Evolutionary conservation across 2,888 invertebrate genomes (phyloP), one percentile per base, ranked within the genome.

Genomic region (Entomobrya multifasciata): DNA sequence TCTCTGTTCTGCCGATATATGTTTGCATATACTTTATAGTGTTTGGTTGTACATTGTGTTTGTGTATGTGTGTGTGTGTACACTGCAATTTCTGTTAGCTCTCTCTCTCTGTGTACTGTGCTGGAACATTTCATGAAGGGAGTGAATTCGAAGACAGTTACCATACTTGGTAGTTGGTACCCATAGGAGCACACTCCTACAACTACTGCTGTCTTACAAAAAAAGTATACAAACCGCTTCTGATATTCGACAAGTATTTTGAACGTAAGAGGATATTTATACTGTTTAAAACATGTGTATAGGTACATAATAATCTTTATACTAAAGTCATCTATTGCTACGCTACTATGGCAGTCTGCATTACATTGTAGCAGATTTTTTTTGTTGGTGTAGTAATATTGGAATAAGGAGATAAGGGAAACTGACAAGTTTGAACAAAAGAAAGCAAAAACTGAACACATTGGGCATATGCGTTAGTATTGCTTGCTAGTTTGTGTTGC

Each of bases 11-110:
- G 36, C 8, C 4, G 4, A 36, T 36, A 36, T 36, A 36, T 36
- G 8, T 36, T 6, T 36, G 8, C 8, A 36, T 4, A 8, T 36
- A 36, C 36, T 6, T 36, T 36, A 36, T 36, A 36, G 4, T 6
- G 36, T 6, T 36, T 6, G 36, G 36, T 36, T 36, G 36, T 36
- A 36, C 36, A 8, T 8, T 36, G 4, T 36, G 36, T 36, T 4
- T 57, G 30, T n/a, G 15, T 60, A 25, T 60, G 20, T 60, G 17
- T 27, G 6, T 67, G 67, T 67, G 67, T 67, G 22, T 44, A 67
- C 67, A 67, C 2, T 44, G 67, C 67, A 67, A 41, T 67, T 67
- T 65, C 41, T 30, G 15, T 60, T n/a, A 49, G n/a, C 15, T 49
- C 11, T 41, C 41, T 41, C 41, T 41, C 41, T 47, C 13, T 15